Evolutionary conservation across 2,113 vertebrate species (phyloP).

Genomic region (Hippocampus comes): DNA sequence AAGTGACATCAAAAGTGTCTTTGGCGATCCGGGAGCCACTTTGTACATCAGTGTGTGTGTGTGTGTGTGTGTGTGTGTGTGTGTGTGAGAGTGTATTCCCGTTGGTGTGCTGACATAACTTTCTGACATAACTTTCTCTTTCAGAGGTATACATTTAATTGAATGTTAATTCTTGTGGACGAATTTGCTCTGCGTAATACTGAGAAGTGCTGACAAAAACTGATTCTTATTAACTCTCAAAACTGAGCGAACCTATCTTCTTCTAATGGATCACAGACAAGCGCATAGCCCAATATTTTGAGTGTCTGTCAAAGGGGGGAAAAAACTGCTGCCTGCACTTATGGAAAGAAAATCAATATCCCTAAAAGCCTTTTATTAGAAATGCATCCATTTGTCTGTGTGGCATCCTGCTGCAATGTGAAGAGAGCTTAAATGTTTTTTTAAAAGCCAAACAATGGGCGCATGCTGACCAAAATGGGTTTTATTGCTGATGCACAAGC

Average conservation of each 20-base stretch:
- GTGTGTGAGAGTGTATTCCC: background rate
- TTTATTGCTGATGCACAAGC: constrained; percentile 40
- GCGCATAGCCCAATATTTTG: background rate
- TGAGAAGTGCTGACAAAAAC: background rate
- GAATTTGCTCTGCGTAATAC: background rate
- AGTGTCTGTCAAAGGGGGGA: constrained; percentile 41
- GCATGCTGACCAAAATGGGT: constrained; percentile 33
- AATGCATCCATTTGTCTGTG: constrained; percentile 57
- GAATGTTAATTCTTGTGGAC: background rate
- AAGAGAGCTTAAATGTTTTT: constrained; percentile 56
- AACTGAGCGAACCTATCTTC: background rate
- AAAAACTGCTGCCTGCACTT: constrained; percentile 30
- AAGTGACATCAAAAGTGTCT: constrained; percentile 17
- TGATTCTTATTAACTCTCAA: background rate
- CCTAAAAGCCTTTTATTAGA: constrained; percentile 69
- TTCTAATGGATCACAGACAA: background rate
- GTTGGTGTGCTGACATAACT: background rate
- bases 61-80: background rate
- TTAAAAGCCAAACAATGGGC: constrained; percentile 45
- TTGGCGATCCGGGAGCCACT: constrained; percentile 4
- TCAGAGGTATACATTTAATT: background rate
- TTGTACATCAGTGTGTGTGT: background rate
- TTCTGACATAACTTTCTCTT: background rate
- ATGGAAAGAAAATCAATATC: constrained; percentile 61
- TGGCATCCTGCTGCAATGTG: constrained; percentile 43